Percentiles rank a stretch among this genome's conserved stretches.
These are phyloP conservation scores for Aphrocallistes beatrix DNA, from an alignment of 37 sponge, comb jelly and placozoan species.

Conservation along the genomic window DNA sequence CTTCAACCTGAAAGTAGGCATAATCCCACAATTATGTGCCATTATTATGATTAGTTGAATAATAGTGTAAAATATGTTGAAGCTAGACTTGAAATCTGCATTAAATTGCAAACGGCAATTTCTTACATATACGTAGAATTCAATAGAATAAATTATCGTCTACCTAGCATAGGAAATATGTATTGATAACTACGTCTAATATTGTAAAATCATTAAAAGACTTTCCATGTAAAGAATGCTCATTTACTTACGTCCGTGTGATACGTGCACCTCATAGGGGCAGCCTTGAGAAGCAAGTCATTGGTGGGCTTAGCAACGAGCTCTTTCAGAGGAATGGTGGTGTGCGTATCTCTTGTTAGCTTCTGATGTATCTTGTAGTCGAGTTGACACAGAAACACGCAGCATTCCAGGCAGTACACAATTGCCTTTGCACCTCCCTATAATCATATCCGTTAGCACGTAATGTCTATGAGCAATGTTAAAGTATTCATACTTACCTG, in stretches of 20 bases:
- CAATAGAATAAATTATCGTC: too few species aligned
- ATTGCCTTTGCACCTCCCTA: constrained; percentile 8
- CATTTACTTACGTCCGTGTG: not conserved
- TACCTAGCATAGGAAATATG: too few species aligned
- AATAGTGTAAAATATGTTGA: too few species aligned
- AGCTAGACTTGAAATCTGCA: too few species aligned
- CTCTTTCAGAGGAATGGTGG: not conserved
- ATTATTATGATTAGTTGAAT: too few species aligned
- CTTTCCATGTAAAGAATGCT: too few species aligned
- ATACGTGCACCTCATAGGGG: not conserved
- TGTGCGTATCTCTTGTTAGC: not conserved
- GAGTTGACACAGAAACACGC: not conserved
- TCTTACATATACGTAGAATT: too few species aligned
- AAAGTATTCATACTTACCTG: not conserved
- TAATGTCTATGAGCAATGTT: not conserved
- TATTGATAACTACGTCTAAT: too few species aligned
- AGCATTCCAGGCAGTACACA: not conserved
- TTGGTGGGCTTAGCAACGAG: not conserved
- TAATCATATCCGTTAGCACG: too few species aligned
- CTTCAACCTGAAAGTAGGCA: not conserved
- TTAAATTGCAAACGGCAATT: too few species aligned
- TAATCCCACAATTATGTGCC: too few species aligned
- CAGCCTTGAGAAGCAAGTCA: not conserved
- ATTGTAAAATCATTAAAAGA: too few species aligned
- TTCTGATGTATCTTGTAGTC: not conserved